Percentiles rank a stretch among this genome's conserved stretches.
Evolutionary conservation across 2,888 invertebrate genomes (phyloP).

Genomic region (Odontothrips loti): DNA sequence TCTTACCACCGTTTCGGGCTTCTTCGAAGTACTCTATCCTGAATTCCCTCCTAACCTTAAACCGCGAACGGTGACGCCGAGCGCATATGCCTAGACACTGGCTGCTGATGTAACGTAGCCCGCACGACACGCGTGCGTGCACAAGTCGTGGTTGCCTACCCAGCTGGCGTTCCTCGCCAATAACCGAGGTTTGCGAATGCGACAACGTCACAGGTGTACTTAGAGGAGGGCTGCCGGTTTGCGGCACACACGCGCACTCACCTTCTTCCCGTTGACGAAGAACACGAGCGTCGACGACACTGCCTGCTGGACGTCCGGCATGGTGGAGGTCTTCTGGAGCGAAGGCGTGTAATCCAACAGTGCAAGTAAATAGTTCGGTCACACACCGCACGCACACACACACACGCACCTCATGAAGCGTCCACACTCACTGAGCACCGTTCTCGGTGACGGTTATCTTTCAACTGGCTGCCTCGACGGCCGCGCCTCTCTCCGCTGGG

Average conservation of each 20-base stretch:
- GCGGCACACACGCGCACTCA: constrained; percentile 43
- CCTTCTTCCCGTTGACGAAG: constrained; percentile 62
- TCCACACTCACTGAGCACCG: neutral
- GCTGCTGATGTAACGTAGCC: no score
- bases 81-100: no score
- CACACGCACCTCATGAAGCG: neutral
- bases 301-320: neutral
- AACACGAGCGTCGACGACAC: constrained; percentile 49
- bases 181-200: no score
- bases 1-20: no score
- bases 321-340: neutral
- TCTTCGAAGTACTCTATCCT: no score
- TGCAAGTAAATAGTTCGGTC: neutral
- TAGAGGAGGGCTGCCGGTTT: no score
- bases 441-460: neutral
- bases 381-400: neutral
- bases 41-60: no score
- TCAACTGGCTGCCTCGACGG: neutral
- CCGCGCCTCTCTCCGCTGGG: neutral
- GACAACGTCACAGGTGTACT: no score
- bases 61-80: no score
- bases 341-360: neutral
- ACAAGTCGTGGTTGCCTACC: no score
- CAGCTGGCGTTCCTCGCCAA: no score
- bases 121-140: no score